Conservation (phyloP, 2,888 invertebrate genomes). For the Mycogona germanica region DNA sequence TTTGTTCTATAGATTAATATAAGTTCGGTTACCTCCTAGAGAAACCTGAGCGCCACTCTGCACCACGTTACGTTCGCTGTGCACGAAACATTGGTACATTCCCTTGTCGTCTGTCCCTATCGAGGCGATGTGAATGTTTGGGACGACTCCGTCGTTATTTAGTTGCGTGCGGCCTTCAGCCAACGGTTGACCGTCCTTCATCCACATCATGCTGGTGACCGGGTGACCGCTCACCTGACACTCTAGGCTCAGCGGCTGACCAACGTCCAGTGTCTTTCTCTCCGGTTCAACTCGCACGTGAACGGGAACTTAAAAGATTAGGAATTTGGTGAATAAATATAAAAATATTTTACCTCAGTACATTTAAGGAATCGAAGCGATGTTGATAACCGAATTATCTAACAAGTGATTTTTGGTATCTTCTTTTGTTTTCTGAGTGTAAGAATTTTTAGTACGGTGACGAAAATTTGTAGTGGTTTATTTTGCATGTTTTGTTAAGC, state of each 20-base stretch:
- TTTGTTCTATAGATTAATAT: background rate
- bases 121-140: background rate
- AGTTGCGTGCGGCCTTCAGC: background rate
- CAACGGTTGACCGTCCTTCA: conserved; percentile 8
- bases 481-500: background rate
- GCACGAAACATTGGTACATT: conserved; percentile 14
- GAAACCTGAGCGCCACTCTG: conserved; percentile 1
- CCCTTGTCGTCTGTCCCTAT: conserved; percentile 6
- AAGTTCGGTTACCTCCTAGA: conserved; percentile 11
- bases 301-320: conserved; percentile 2
- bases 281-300: conserved; percentile 1
- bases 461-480: too few relatives aligned
- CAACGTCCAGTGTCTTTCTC: conserved; percentile 5
- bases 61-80: conserved; percentile 1
- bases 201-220: conserved; percentile 3
- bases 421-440: too few relatives aligned
- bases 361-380: too few relatives aligned
- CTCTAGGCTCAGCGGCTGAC: background rate
- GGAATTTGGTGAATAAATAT: background rate
- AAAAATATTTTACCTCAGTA: background rate
- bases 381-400: too few relatives aligned
- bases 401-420: too few relatives aligned
- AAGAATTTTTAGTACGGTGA: too few relatives aligned
- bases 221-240: conserved; percentile 9
- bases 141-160: background rate